Percentiles rank a stretch among this genome's conserved stretches.
Conservation (phyloP, 2,113 vertebrate species). For the Paedocypris sp. region DNA sequence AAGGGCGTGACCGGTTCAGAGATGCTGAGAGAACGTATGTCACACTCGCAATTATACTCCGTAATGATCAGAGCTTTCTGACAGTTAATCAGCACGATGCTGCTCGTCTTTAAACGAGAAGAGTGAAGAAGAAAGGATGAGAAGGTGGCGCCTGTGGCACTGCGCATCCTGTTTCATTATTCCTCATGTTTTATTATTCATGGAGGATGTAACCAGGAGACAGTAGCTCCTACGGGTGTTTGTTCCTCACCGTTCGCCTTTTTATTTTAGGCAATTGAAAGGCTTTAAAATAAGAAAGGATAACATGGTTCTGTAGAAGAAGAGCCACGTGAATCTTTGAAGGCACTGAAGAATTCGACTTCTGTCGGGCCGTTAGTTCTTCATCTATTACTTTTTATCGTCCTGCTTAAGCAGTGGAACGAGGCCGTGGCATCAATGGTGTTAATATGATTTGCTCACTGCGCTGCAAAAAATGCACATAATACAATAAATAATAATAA, state of each 20-base stretch:
- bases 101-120: neutral
- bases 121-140: neutral
- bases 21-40: constrained; percentile 29
- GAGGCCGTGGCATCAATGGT: too few species aligned
- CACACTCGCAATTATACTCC: too few species aligned
- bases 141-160: neutral
- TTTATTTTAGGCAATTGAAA: constrained; percentile 8
- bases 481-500: too few species aligned
- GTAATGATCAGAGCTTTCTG: constrained; percentile 27
- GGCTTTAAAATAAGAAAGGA: neutral
- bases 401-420: too few species aligned
- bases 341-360: too few species aligned
- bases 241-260: neutral
- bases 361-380: too few species aligned
- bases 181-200: constrained; percentile 9
- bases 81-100: neutral
- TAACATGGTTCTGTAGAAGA: too few species aligned
- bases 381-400: too few species aligned
- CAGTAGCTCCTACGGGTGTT: neutral
- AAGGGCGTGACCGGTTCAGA: neutral
- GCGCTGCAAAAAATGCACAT: too few species aligned
- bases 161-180: neutral
- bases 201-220: neutral
- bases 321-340: too few species aligned
- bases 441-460: too few species aligned